A percentile compares a stretch with the other conserved stretches of the same genome.
These are phyloP conservation scores for Drosophila fungiperda DNA, from an alignment of 2,888 invertebrate species.

Conservation along the genomic window DNA sequence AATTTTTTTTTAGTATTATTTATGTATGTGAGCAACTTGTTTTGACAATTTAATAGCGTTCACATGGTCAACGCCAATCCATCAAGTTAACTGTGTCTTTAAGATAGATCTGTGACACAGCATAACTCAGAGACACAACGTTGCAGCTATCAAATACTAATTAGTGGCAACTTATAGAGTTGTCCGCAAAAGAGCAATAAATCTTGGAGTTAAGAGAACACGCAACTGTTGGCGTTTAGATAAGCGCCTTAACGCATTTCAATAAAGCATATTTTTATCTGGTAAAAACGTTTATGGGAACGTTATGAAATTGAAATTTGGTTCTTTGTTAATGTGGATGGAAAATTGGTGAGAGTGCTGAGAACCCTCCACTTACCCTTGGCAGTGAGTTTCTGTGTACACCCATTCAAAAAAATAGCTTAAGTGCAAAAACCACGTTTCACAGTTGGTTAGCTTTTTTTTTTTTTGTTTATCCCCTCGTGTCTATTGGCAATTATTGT, in stretches of 20 bases:
- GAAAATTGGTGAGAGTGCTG: slow-evolving; percentile 14
- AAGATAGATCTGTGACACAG: slow-evolving; percentile 41
- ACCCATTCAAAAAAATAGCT: slow-evolving; percentile 32
- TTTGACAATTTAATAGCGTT: slow-evolving; percentile 76
- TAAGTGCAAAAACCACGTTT: slow-evolving; percentile 42
- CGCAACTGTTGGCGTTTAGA: slow-evolving; percentile 43
- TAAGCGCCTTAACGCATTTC: slow-evolving; percentile 52
- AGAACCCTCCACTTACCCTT: slow-evolving; percentile 29
- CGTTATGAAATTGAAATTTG: slow-evolving; percentile 28
- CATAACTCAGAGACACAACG: slow-evolving; percentile 27
- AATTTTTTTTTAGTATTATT: slow-evolving; percentile 43
- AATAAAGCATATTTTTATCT: neutral
- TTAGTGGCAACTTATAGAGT: slow-evolving; percentile 65
- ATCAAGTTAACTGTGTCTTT: slow-evolving; percentile 54
- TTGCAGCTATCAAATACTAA: slow-evolving; percentile 67
- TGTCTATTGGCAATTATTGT: slow-evolving; percentile 38
- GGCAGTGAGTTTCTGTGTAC: slow-evolving; percentile 31
- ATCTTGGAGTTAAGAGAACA: slow-evolving; percentile 38
- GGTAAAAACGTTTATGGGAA: slow-evolving; percentile 17
- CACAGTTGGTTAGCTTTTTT: slow-evolving; percentile 67
- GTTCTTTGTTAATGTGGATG: slow-evolving; percentile 35
- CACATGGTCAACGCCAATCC: slow-evolving; percentile 52
- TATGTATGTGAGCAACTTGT: slow-evolving; percentile 59
- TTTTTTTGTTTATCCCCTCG: slow-evolving; percentile 20
- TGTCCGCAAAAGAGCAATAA: slow-evolving; percentile 54